A percentile compares a stretch with the other conserved stretches of the same genome.
These are phyloP conservation scores for Limnephilus auricula DNA, from an alignment of 2,888 invertebrate species.

Conservation along the genomic window DNA sequence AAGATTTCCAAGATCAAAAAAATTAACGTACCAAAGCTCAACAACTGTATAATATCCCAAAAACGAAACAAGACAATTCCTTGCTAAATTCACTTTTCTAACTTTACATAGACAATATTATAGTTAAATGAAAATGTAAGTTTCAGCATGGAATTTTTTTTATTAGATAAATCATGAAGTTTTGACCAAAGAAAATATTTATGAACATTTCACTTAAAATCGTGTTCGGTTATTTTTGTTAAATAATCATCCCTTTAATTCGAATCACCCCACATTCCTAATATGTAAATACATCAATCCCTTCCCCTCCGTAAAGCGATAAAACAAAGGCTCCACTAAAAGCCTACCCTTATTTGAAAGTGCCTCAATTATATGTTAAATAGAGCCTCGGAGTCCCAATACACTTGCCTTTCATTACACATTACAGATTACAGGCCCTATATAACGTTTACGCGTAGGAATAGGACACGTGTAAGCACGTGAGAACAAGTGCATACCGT, in stretches of 20 bases:
- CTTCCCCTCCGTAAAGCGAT: neutral
- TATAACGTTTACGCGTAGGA: neutral
- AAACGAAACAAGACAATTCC: no score
- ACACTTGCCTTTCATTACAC: neutral
- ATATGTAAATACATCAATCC: neutral
- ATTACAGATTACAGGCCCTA: neutral
- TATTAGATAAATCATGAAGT: no score
- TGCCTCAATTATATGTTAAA: slow-evolving; percentile 29
- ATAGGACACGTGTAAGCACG: slow-evolving; percentile 10
- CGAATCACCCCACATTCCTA: neutral
- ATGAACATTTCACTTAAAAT: neutral
- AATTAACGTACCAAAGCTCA: no score
- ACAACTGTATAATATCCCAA: no score
- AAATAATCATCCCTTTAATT: neutral
- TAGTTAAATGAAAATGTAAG: no score
- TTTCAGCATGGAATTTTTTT: no score
- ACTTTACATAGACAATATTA: no score
- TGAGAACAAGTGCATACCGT: neutral
- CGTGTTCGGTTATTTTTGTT: neutral
- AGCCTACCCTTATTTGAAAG: neutral
- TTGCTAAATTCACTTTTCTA: no score
- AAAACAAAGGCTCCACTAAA: slow-evolving; percentile 10
- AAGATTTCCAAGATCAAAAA: no score
- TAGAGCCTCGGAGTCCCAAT: neutral
- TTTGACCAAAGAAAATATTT: no score